Evolutionary conservation across 2,797 vertebrate species (phyloP), one percentile per base, ranked within the genome.

Genomic region (Pipistrellus nathusii): DNA sequence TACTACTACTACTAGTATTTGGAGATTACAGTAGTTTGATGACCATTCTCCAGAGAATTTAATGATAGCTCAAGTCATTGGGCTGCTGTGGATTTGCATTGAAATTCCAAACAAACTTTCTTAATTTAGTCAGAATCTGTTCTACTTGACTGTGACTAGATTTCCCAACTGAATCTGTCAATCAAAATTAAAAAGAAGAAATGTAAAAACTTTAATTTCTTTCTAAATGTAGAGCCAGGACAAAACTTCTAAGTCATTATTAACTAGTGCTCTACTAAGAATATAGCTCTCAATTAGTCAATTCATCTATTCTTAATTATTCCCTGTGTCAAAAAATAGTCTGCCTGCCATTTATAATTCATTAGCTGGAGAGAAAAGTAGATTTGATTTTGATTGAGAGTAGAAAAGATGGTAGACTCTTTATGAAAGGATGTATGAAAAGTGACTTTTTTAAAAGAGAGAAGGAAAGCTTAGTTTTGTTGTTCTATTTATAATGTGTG

Each of bases 301-400:
- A 44, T 69, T 96, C 57, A 96, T 75, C 27, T 44, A 0, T 1
- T 88, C 25, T 90, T 97, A 96, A 95, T 96, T 95, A 73, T 93
- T 96, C 25, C 0, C 38, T 85, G 12, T 94, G 90, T 97, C 88
- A 96, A 97, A 98, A 97, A 94, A 72, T 83, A 95, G 38, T 59
- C 94, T 41, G 64, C 86, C 13, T 95, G 59, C 82, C 87, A 62
- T 48, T 85, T 73, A 73, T 84, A 55, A 97, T 66, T 90, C 91
- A n/a, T 88, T 86, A 88, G n/a, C 89, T 83, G 73, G 75, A 93
- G 51, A 96, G 90, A 92, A 88, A 68, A 96, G 46, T 85, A 64
- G 41, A 76, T 96, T 88, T 85, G 77, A 85, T 85, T 95, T 87
- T 75, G 77, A 75, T 41, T 84, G 72, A 84, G 21, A 91, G 12